phyloP scores from a whole-genome alignment of 2,888 invertebrate genomes.

The Trichogramma dendrolimi region DNA sequence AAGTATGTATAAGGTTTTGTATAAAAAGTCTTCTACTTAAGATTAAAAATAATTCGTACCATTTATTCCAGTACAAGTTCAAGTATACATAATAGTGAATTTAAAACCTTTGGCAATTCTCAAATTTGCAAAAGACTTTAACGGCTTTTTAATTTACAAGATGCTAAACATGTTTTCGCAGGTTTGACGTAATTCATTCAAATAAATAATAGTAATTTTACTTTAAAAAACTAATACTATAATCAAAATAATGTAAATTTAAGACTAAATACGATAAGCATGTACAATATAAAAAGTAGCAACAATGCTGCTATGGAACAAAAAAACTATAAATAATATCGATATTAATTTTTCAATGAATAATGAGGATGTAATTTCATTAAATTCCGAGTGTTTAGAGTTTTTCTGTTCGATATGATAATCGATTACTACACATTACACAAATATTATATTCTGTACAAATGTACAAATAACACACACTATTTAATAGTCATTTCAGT shows the following conservation, averaged over 20 bases:
- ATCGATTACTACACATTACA: constrained; percentile 48
- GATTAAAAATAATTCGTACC: constrained; percentile 15
- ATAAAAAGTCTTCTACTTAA: constrained; percentile 30
- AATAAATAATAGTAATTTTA: constrained; percentile 19
- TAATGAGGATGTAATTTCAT: constrained; percentile 35
- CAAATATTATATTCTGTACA: constrained; percentile 47
- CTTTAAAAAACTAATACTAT: constrained; percentile 21
- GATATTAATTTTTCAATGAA: constrained; percentile 28
- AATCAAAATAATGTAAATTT: constrained; percentile 20
- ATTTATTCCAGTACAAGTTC: background rate
- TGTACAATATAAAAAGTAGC: constrained; percentile 36
- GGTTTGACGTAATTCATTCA: constrained; percentile 20
- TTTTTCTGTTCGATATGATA: constrained; percentile 30
- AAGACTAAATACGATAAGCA: constrained; percentile 30
- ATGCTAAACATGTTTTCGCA: constrained; percentile 1
- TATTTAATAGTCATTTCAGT: background rate
- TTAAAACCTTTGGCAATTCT: constrained; percentile 18
- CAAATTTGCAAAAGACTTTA: constrained; percentile 11
- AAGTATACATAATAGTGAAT: constrained; percentile 15
- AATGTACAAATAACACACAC: constrained; percentile 37
- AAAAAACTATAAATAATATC: constrained; percentile 30
- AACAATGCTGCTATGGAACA: constrained; percentile 22
- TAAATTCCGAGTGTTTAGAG: constrained; percentile 29
- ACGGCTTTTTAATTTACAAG: constrained; percentile 18
- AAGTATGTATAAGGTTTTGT: constrained; percentile 23